Percentiles rank a stretch among this genome's conserved stretches.
Conservation (phyloP, 1,140 invertebrate genomes). For the Hermatobates lingyangjiaoensis region DNA sequence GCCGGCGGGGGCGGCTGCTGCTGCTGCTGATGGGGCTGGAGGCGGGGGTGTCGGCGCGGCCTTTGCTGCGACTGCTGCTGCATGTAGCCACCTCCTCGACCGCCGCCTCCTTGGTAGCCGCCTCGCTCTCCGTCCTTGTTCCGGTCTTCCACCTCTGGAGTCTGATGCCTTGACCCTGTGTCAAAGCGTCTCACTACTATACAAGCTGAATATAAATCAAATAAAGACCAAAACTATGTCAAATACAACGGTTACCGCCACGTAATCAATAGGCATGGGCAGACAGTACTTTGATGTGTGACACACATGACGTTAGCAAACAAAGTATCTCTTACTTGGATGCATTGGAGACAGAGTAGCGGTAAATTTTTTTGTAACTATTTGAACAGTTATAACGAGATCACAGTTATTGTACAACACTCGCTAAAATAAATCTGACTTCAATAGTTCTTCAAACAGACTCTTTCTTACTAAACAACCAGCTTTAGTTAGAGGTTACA, state of each 20-base stretch:
- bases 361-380: background rate
- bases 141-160: constrained; percentile 18
- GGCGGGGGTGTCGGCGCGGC: constrained; percentile 6
- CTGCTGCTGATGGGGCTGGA: background rate
- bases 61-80: constrained; percentile 4
- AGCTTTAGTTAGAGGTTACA: too few species aligned
- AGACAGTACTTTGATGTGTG: background rate
- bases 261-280: background rate
- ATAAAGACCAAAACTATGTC: background rate
- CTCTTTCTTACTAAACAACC: too few species aligned
- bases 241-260: background rate
- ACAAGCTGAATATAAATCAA: background rate
- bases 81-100: constrained; percentile 8
- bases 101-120: constrained; percentile 8
- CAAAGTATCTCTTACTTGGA: background rate
- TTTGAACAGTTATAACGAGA: too few species aligned
- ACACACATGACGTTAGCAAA: background rate
- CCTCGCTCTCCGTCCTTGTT: constrained; percentile 4
- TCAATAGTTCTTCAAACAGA: too few species aligned
- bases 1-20: background rate
- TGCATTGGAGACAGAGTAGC: background rate
- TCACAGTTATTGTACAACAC: too few species aligned
- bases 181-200: background rate
- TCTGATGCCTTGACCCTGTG: constrained; percentile 18
- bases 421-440: too few species aligned